Evolutionary conservation across 2,888 invertebrate genomes (phyloP).

Genomic region (Agriopis aurantiaria): DNA sequence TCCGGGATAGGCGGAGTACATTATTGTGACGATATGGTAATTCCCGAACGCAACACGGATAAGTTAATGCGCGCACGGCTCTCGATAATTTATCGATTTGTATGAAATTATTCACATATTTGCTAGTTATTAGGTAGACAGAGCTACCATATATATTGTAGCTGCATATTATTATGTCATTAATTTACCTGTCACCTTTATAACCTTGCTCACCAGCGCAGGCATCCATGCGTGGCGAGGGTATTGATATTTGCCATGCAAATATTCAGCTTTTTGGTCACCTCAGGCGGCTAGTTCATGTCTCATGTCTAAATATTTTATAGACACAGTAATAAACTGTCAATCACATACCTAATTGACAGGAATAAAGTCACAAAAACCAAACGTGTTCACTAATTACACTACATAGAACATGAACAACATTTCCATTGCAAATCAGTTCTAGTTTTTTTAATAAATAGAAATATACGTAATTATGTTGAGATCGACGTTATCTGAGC

Average conservation of each 20-base stretch:
- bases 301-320: background rate
- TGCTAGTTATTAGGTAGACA: background rate
- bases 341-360: background rate
- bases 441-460: conserved; percentile 6
- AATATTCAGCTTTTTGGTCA: background rate
- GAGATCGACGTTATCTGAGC: conserved; percentile 17
- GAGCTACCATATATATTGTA: background rate
- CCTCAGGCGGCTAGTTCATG: background rate
- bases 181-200: background rate
- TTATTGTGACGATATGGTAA: conserved; percentile 17
- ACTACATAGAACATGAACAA: conserved; percentile 3
- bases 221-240: too few species aligned
- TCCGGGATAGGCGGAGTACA: background rate
- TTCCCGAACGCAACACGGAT: background rate
- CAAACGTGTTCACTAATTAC: conserved; percentile 1
- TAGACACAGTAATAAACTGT: background rate
- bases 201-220: too few species aligned
- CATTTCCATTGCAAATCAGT: conserved; percentile 23
- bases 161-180: background rate
- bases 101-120: conserved; percentile 12
- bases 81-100: conserved; percentile 9
- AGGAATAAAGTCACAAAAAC: conserved; percentile 1
- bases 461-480: conserved; percentile 3
- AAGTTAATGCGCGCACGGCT: conserved; percentile 16
- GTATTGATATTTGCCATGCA: background rate